Evolutionary conservation across 2,888 invertebrate genomes (phyloP).

Genomic region (Tiliacea citrago): DNA sequence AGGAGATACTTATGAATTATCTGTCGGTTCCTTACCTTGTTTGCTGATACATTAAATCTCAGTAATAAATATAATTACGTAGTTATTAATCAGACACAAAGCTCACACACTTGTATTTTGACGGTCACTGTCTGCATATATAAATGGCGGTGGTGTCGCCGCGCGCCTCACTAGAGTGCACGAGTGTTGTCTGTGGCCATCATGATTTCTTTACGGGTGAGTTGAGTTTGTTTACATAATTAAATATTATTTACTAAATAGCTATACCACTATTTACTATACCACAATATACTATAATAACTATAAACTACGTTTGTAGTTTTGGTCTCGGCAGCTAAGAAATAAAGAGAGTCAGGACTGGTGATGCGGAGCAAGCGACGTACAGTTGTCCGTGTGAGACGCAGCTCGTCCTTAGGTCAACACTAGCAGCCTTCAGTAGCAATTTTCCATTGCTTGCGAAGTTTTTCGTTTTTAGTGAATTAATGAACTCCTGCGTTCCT

Average conservation of each 20-base stretch:
- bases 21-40: background rate
- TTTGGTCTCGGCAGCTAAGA: too few relatives aligned
- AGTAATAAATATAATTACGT: slow-evolving; percentile 18
- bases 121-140: slow-evolving; percentile 58
- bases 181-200: slow-evolving; percentile 46
- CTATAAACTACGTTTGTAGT: too few relatives aligned
- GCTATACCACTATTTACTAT: too few relatives aligned
- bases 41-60: slow-evolving; percentile 7
- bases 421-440: too few relatives aligned
- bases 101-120: slow-evolving; percentile 47
- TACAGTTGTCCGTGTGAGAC: too few relatives aligned
- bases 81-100: slow-evolving; percentile 43
- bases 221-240: slow-evolving; percentile 45
- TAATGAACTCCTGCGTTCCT: too few relatives aligned
- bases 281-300: too few relatives aligned
- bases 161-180: slow-evolving; percentile 66
- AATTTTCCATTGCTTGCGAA: too few relatives aligned
- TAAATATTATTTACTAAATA: background rate
- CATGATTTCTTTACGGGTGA: slow-evolving; percentile 65
- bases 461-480: too few relatives aligned
- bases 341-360: too few relatives aligned
- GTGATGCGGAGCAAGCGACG: too few relatives aligned
- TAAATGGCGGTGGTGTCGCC: slow-evolving; percentile 57
- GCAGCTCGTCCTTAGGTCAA: too few relatives aligned
- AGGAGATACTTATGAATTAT: background rate